Base-by-base conservation (phyloP, 2,888 invertebrate species). In the Scrobipalpa atriplicella region DNA sequence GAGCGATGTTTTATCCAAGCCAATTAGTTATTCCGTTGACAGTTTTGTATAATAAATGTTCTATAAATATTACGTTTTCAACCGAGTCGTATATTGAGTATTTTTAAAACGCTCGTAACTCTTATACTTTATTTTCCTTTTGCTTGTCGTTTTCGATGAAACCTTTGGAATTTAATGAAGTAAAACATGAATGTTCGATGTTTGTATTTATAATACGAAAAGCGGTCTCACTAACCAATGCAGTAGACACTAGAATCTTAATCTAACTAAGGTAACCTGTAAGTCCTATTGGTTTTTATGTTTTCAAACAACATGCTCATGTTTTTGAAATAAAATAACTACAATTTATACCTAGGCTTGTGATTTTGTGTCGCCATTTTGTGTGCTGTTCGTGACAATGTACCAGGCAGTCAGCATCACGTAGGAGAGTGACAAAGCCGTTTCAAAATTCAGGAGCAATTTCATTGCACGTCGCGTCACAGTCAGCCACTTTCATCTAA, bases 391-490 rank as follows among this genome's bases (percentile, higher is more conserved):
- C 43, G 43, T 43, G 13, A 43, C 13, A 21, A 41, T 47, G 61
- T 62, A 66, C 66, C 43, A 66, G 66, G 66, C 21, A 21, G 54
- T 41, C 66, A 66, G 41, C 19, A 66, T 3, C 13, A 65, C 21
- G 65, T 43, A 65, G 51, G 36, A 58, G 36, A 19, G 7, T 19
- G 9, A 43, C 11, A 75, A 76, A 73, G 71, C 71, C 73, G 73
- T 74, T 77, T 73, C 70, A 75, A 72, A 76, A 78, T 75, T 75
- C 66, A 54, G 75, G 75, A 76, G 78, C 78, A 79, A 81, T 78
- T 78, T 76, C 70, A 75, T 74, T 72, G 75, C 74, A 72, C 78
- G 77, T 75, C 78, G 70, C 29, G 29, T 29, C 29, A 29, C 29
- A 29, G 29, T 5, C 29, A n/a, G n/a, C 5, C 29, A 29, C 29